Conservation (phyloP, 2,797 vertebrate genomes). For the Synanceia verrucosa region DNA sequence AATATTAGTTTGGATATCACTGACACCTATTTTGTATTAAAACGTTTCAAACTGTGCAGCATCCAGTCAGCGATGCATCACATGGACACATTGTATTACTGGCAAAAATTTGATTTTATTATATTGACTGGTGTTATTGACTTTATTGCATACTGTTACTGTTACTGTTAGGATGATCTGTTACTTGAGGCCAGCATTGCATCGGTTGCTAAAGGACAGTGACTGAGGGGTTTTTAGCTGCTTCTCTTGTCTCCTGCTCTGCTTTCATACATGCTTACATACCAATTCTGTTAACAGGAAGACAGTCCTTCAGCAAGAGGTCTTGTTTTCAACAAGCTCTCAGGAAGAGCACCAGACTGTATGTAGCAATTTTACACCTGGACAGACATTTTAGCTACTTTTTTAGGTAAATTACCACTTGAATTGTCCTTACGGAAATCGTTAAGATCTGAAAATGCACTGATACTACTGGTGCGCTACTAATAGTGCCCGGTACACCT, state of each 20-base stretch:
- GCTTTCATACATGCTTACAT: not conserved
- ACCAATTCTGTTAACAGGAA: not conserved
- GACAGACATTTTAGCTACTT: too few relatives aligned
- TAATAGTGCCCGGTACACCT: too few relatives aligned
- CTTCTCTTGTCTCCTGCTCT: not conserved
- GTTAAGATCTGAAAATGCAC: too few relatives aligned
- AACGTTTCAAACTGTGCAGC: not conserved
- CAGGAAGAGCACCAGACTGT: too few relatives aligned
- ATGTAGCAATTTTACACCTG: too few relatives aligned
- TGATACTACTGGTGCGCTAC: too few relatives aligned
- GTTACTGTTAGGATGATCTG: constrained; percentile 19
- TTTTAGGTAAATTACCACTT: too few relatives aligned
- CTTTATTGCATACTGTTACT: constrained; percentile 21
- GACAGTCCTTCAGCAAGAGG: not conserved
- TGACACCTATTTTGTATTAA: not conserved
- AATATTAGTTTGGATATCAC: not conserved
- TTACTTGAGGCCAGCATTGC: not conserved
- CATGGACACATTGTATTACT: not conserved
- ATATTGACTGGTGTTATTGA: constrained; percentile 26
- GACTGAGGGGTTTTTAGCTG: not conserved
- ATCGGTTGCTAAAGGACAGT: not conserved
- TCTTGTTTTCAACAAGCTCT: not conserved
- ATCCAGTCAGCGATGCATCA: not conserved
- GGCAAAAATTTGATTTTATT: constrained; percentile 17
- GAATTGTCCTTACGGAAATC: too few relatives aligned